These are phyloP conservation scores for Caenorhabditis sp. DNA, from an alignment of 2,888 invertebrate genomes.

Conservation along the genomic window DNA sequence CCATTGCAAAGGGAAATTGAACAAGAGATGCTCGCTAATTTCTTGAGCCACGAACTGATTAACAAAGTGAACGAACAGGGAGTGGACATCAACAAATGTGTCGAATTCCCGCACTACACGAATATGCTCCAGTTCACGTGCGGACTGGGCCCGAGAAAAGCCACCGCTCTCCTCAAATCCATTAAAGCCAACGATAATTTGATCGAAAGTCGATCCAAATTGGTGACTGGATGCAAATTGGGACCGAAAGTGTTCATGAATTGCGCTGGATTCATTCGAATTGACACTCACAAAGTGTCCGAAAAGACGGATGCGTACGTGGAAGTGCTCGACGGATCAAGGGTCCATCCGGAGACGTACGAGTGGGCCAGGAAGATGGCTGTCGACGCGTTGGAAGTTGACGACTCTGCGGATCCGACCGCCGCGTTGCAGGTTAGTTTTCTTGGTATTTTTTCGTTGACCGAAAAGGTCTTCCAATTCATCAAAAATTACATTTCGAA, in stretches of 20 bases:
- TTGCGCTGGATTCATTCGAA: constrained; percentile 98
- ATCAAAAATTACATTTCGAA: too few species aligned
- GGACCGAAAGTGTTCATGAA: constrained; percentile 98
- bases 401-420: constrained; percentile 84
- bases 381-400: constrained; percentile 95
- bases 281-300: constrained; percentile 89
- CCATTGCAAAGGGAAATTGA: constrained; percentile 83
- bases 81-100: constrained; percentile 82
- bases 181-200: constrained; percentile 69
- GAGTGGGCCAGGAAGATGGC: constrained; percentile 99
- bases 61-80: constrained; percentile 91
- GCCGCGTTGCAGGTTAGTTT: too few species aligned
- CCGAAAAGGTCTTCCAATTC: too few species aligned
- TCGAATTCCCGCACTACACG: constrained; percentile 89
- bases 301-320: constrained; percentile 73
- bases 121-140: constrained; percentile 93
- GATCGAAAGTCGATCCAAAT: constrained; percentile 84
- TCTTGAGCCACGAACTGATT: constrained; percentile 89
- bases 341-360: constrained; percentile 99
- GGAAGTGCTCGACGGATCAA: constrained; percentile 91
- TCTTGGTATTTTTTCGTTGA: too few species aligned
- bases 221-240: constrained; percentile 95
- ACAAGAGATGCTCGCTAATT: constrained; percentile 86
- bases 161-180: constrained; percentile 81
- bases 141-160: constrained; percentile 95